A percentile compares a stretch with the other conserved stretches of the same genome.
Conservation (phyloP, 2,113 vertebrate species). For the Asarcornis scutulata region DNA sequence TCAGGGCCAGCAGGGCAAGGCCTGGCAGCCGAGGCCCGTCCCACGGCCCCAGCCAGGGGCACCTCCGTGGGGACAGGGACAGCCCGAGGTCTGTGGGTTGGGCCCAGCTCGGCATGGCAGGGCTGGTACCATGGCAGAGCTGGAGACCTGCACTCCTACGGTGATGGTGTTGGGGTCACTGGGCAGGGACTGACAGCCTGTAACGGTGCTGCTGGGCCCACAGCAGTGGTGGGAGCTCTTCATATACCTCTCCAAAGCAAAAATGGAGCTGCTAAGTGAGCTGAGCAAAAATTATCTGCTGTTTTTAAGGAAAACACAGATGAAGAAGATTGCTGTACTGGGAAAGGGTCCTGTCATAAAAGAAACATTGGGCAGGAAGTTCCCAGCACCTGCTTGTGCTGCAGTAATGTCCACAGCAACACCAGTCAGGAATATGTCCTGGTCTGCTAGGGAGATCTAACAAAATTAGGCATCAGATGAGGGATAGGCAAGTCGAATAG, state of each 20-base stretch:
- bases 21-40: background rate
- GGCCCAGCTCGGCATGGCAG: rapidly evolving
- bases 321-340: background rate
- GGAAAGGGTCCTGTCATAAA: background rate
- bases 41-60: background rate
- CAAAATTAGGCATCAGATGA: background rate
- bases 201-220: background rate
- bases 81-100: rapidly evolving
- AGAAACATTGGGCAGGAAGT: background rate
- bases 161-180: rapidly evolving
- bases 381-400: background rate
- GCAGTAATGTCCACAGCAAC: background rate
- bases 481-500: background rate
- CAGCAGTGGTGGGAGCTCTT: background rate
- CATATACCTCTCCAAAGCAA: background rate
- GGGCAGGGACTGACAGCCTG: background rate
- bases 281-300: background rate
- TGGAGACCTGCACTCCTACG: background rate
- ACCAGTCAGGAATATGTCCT: background rate
- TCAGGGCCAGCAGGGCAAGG: background rate
- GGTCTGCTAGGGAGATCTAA: background rate
- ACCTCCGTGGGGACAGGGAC: background rate
- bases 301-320: background rate
- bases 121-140: background rate
- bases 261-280: background rate